These are phyloP conservation scores for Charina bottae DNA, from an alignment of 2,113 vertebrate species.

Conservation along the genomic window DNA sequence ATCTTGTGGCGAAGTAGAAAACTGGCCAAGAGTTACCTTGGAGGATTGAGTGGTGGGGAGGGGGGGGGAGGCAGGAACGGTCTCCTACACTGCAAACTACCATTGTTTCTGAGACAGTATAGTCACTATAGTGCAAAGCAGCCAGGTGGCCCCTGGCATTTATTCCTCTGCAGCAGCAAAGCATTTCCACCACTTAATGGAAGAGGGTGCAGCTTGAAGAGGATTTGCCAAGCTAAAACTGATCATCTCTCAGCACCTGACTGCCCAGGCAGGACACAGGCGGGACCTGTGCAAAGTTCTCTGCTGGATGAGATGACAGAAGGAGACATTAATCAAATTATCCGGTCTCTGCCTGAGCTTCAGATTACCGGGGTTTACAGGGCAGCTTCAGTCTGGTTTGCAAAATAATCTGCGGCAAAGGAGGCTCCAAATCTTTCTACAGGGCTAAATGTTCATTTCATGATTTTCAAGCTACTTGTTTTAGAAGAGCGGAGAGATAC, in stretches of 20 bases:
- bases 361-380: slow-evolving; percentile 1
- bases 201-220: background rate
- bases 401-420: background rate
- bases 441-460: background rate
- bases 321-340: slow-evolving; percentile 36
- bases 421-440: background rate
- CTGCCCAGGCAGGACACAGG: background rate
- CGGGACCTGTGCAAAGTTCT: background rate
- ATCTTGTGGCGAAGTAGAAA: background rate
- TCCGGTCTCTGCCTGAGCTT: slow-evolving; percentile 1
- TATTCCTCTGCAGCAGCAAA: background rate
- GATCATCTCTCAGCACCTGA: background rate
- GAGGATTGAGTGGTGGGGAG: too few relatives aligned
- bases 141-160: background rate
- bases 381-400: rapidly evolving
- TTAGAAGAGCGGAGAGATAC: background rate
- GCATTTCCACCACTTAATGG: background rate
- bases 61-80: too few relatives aligned
- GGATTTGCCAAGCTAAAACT: slow-evolving; percentile 33
- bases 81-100: background rate
- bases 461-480: background rate
- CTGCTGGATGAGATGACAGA: background rate
- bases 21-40: too few relatives aligned
- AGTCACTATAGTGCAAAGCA: too few relatives aligned
- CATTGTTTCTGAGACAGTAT: too few relatives aligned